phyloP scores from a whole-genome alignment of 1,140 invertebrate genomes.

The Hermetia illucens region DNA sequence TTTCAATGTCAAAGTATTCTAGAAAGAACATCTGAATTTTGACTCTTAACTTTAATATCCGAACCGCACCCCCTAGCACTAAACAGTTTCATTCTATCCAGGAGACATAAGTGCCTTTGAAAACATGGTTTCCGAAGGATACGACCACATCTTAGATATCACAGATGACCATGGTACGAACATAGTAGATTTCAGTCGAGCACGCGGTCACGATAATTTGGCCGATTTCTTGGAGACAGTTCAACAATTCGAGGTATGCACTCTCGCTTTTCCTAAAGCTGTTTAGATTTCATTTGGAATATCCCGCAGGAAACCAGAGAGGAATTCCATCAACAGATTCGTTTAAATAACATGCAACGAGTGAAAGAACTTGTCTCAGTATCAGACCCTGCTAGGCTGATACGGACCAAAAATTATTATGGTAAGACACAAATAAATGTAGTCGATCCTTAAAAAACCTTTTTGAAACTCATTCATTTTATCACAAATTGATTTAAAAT shows the following conservation, averaged over 20 bases:
- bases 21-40: no score
- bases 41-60: no score
- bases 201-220: conserved; percentile 47
- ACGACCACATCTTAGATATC: conserved; percentile 72
- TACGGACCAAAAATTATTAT: conserved; percentile 57
- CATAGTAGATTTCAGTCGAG: conserved; percentile 50
- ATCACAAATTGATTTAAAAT: neutral
- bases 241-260: conserved; percentile 55
- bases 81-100: no score
- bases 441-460: neutral
- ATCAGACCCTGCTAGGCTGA: conserved; percentile 47
- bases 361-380: conserved; percentile 43
- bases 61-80: no score
- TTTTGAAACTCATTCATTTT: neutral
- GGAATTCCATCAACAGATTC: conserved; percentile 56
- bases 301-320: conserved; percentile 51
- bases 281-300: conserved; percentile 3
- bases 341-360: conserved; percentile 44
- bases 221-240: conserved; percentile 50
- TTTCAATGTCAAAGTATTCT: no score
- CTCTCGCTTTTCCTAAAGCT: no score
- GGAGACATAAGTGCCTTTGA: conserved; percentile 63
- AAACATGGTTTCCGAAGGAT: conserved; percentile 66
- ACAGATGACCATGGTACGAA: conserved; percentile 48
- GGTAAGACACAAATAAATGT: conserved; percentile 19